Evolutionary conservation across 37 sponge, comb jelly and placozoan genomes (phyloP).

Genomic region (Beroe forskalii): DNA sequence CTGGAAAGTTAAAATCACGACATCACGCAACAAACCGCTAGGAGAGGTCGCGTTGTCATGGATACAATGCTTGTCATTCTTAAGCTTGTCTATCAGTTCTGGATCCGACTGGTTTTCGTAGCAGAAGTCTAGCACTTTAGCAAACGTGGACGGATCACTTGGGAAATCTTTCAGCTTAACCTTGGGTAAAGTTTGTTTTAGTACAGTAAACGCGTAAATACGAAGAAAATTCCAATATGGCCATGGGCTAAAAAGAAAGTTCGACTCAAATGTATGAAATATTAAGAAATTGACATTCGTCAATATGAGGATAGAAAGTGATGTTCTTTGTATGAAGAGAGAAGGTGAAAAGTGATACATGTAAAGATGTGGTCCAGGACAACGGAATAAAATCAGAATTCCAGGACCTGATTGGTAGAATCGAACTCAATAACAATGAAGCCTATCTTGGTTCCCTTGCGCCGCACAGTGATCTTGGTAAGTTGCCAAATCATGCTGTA

Average conservation of each 20-base stretch:
- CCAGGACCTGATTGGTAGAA: conserved; percentile 54
- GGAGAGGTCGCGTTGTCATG: neutral
- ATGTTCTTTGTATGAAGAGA: too few relatives aligned
- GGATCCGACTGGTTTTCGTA: conserved; percentile 1
- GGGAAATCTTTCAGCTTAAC: conserved; percentile 40
- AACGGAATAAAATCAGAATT: too few relatives aligned
- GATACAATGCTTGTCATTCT: neutral
- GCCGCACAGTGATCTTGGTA: conserved; percentile 14
- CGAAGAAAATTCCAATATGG: too few relatives aligned
- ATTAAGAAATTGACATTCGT: too few relatives aligned
- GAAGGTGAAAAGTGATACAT: too few relatives aligned
- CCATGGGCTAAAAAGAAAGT: too few relatives aligned
- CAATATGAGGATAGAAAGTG: too few relatives aligned
- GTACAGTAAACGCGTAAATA: too few relatives aligned
- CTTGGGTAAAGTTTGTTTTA: neutral
- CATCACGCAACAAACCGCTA: too few relatives aligned
- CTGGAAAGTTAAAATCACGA: too few relatives aligned
- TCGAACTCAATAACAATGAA: conserved; percentile 63
- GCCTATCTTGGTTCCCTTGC: neutral
- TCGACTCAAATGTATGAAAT: too few relatives aligned
- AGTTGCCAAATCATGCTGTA: conserved; percentile 53
- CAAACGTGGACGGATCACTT: neutral
- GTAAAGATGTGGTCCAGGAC: too few relatives aligned
- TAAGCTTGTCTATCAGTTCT: conserved; percentile 7
- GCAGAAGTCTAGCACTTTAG: conserved; percentile 29